Evolutionary conservation across 2,888 invertebrate species (phyloP), one percentile per base, ranked within the genome.

Genomic region (Coenonympha arcania): DNA sequence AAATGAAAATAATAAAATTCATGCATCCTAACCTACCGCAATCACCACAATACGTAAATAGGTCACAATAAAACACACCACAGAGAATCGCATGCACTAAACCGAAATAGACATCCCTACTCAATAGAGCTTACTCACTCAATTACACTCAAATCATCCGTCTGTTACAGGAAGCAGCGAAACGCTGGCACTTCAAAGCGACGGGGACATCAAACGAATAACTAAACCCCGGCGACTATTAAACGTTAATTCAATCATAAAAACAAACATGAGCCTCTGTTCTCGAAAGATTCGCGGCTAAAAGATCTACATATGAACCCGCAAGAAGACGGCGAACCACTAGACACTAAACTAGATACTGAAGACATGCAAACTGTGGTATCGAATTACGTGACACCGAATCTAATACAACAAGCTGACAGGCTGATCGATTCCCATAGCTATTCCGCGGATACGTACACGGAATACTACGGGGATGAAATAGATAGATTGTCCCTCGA

Each of bases 201-300:
- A 60, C 66, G 62, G 59, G 65, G 64, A 73, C 72, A 76, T 79
- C 78, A 78, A 76, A 78, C 70, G 69, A 61, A 64, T 60, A 57
- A 57, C 69, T 62, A 62, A 71, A 68, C 66, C 64, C 62, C 59
- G 65, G 71, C 63, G 66, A 65, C 73, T 69, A 78, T 79, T 76
- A 76, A 76, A 76, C 68, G 64, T 70, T 74, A 73, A 79, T 79
- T 73, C 76, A 79, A 81, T 77, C 79, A 81, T 82, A 82, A 81
- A 82, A 81, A 79, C 78, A 81, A 84, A 81, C 79, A 84, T 83
- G 82, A 66, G 66, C 63, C 54, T 66, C 71, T 79, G 76, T 76
- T 78, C 75, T 73, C 65, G 71, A 68, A 66, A 68, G 63, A 66
- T 66, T 66, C 69, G 73, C 66, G 63, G 65, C 56, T 71, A 66